A percentile compares a stretch with the other conserved stretches of the same genome.
These are phyloP conservation scores for Rhynchonycteris naso DNA, from an alignment of 2,797 vertebrate genomes.

Conservation along the genomic window DNA sequence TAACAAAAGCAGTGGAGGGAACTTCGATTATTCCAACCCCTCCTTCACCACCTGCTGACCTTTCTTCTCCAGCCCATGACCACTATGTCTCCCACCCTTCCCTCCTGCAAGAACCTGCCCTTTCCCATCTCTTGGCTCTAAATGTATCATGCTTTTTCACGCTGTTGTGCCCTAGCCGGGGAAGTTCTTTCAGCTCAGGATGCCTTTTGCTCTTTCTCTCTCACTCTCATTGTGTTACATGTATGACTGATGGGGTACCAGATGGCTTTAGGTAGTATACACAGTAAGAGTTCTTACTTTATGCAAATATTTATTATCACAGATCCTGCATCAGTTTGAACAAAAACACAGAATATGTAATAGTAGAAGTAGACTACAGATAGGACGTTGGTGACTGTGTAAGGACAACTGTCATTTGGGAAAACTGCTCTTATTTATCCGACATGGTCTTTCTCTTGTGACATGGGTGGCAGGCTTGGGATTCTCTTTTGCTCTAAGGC, in stretches of 20 bases:
- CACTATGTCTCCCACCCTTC: background rate
- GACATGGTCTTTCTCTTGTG: background rate
- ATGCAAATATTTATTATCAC: slow-evolving; percentile 66
- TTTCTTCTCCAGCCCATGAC: background rate
- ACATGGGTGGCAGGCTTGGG: background rate
- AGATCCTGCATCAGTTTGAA: slow-evolving; percentile 44
- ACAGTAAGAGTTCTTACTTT: slow-evolving; percentile 59
- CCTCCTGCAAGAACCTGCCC: background rate
- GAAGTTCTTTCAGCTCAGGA: background rate
- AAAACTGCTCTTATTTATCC: background rate
- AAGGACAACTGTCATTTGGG: background rate
- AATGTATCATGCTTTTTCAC: background rate
- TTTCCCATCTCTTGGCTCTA: background rate
- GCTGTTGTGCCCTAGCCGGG: background rate
- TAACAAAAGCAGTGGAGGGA: slow-evolving; percentile 34
- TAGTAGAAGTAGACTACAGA: background rate
- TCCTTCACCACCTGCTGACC: background rate
- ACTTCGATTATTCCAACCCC: background rate
- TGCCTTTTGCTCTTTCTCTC: background rate
- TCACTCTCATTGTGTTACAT: background rate
- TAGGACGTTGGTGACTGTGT: background rate
- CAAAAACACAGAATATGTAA: slow-evolving; percentile 20
- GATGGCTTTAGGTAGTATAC: slow-evolving; percentile 39
- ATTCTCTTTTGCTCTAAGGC: background rate
- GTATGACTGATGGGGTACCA: slow-evolving; percentile 13